These are phyloP conservation scores for Choloepus hoffmanni DNA, from an alignment of 2,113 vertebrate species.

Conservation along the genomic window DNA sequence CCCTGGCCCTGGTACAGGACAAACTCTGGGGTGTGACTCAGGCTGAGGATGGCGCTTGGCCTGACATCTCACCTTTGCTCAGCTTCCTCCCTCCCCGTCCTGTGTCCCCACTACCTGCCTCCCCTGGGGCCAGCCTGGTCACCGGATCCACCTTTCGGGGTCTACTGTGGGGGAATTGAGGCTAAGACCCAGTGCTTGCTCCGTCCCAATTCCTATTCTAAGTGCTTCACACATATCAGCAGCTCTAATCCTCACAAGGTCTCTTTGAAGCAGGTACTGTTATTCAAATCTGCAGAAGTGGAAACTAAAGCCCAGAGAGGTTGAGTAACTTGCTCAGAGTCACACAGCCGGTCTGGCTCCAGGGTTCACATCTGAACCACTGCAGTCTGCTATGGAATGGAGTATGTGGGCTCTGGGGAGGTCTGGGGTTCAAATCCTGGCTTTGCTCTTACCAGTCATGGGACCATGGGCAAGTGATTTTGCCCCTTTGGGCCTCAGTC, in stretches of 20 bases:
- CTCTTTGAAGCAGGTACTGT: not conserved
- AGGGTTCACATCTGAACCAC: rapidly evolving
- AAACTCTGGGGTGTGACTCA: rapidly evolving
- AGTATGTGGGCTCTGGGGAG: not conserved
- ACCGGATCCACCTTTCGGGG: not conserved
- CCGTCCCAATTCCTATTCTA: rapidly evolving
- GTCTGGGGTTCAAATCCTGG: not conserved
- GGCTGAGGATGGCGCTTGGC: not conserved
- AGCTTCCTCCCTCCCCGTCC: not conserved
- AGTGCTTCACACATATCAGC: too few species aligned
- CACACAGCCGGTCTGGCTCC: not conserved
- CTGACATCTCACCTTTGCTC: not conserved
- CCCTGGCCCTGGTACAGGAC: not conserved
- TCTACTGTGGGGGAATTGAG: not conserved
- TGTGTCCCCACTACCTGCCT: too few species aligned
- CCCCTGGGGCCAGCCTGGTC: not conserved
- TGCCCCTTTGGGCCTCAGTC: not conserved
- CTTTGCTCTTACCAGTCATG: too few species aligned
- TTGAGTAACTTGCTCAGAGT: not conserved
- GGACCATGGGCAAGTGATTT: not conserved
- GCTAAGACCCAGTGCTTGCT: rapidly evolving
- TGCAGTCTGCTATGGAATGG: rapidly evolving
- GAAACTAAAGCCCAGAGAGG: not conserved
- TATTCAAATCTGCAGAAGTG: not conserved
- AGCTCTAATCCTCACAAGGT: not conserved